A percentile compares a stretch with the other conserved stretches of the same genome.
These are phyloP conservation scores for Hemicentrotus pulcherrimus DNA, from an alignment of 35 echinoderm and acorn worm genomes.

Conservation along the genomic window DNA sequence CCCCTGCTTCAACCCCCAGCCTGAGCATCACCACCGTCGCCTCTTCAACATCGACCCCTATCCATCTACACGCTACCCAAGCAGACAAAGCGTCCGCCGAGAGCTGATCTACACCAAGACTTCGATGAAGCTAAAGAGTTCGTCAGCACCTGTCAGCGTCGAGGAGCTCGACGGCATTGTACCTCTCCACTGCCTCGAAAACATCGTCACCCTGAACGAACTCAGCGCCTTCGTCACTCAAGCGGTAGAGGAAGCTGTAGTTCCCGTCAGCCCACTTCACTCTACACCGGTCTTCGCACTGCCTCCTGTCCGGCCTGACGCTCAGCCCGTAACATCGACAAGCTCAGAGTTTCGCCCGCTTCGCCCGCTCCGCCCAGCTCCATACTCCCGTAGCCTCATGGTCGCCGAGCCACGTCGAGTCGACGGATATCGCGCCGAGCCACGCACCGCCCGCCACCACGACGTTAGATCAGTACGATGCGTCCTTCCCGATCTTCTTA, in stretches of 20 bases:
- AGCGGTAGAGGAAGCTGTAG: neutral
- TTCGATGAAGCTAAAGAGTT: neutral
- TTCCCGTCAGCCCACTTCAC: neutral
- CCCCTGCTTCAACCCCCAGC: neutral
- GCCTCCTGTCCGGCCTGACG: neutral
- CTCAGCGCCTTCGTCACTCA: neutral
- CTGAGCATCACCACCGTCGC: neutral
- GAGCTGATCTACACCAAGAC: neutral
- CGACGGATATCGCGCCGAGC: neutral
- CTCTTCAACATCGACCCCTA: neutral
- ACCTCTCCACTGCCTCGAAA: neutral
- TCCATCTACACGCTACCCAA: neutral
- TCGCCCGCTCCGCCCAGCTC: neutral
- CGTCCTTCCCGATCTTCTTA: neutral
- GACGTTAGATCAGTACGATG: neutral
- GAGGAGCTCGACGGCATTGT: slow-evolving; percentile 31
- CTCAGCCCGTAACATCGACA: neutral
- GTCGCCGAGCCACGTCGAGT: neutral
- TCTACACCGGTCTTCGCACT: neutral
- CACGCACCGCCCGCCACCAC: neutral
- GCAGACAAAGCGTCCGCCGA: slow-evolving; percentile 6
- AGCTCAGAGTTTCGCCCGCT: neutral
- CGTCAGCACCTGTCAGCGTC: neutral
- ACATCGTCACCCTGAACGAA: neutral
- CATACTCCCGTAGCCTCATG: neutral